Evolutionary conservation across 2,888 invertebrate species (phyloP).

Genomic region (Cosmopolites sordidus): DNA sequence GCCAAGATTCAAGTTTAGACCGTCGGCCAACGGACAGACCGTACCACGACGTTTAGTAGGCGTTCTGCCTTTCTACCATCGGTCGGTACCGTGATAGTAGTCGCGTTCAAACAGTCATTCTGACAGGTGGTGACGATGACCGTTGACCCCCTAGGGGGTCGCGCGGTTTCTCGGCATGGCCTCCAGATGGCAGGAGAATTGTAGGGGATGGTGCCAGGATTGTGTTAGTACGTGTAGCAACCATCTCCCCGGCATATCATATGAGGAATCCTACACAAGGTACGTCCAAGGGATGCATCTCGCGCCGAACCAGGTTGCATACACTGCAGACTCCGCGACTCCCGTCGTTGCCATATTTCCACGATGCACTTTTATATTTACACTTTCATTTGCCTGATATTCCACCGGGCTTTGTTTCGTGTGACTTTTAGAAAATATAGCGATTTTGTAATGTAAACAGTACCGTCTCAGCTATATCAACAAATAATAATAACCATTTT

Average conservation of each 20-base stretch:
- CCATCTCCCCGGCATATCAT: slow-evolving; percentile 26
- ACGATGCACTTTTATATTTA: neutral
- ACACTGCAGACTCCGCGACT: slow-evolving; percentile 11
- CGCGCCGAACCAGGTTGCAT: too few species aligned
- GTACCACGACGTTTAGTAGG: slow-evolving; percentile 29
- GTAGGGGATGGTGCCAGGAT: slow-evolving; percentile 43
- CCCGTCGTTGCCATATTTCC: slow-evolving; percentile 14
- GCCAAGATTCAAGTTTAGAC: slow-evolving; percentile 33
- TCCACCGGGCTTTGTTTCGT: too few species aligned
- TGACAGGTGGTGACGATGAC: slow-evolving; percentile 30
- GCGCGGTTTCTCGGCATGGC: slow-evolving; percentile 38
- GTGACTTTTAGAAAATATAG: too few species aligned
- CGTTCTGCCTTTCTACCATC: slow-evolving; percentile 13
- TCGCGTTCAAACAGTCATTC: slow-evolving; percentile 21
- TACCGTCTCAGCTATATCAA: too few species aligned
- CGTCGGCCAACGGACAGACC: slow-evolving; percentile 27
- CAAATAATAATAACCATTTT: too few species aligned
- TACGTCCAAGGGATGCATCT: slow-evolving; percentile 26
- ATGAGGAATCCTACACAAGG: slow-evolving; percentile 40
- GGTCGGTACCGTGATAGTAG: slow-evolving; percentile 27
- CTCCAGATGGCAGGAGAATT: slow-evolving; percentile 46
- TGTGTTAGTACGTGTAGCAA: slow-evolving; percentile 39
- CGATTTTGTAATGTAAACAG: too few species aligned
- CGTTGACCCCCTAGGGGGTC: slow-evolving; percentile 30
- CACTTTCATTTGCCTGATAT: too few species aligned